These are phyloP conservation scores for Eristalis tenax DNA, from an alignment of 2,888 invertebrate genomes.

Conservation along the genomic window DNA sequence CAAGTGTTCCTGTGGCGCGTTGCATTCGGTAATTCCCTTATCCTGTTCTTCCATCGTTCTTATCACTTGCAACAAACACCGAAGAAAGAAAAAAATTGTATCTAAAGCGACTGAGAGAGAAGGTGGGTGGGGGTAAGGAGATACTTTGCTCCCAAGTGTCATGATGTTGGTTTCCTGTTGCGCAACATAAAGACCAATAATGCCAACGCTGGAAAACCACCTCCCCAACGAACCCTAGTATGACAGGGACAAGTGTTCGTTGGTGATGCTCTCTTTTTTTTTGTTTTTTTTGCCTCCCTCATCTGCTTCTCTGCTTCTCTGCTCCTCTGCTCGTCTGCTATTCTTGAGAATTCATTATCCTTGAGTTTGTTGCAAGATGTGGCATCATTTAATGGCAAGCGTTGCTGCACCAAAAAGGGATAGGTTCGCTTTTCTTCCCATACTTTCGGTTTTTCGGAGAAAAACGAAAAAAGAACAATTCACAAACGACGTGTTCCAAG, in stretches of 20 bases:
- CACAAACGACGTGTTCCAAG: constrained; percentile 46
- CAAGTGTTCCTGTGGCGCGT: constrained; percentile 46
- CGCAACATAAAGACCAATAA: constrained; percentile 61
- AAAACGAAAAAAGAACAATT: neutral
- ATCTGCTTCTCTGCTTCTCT: no score
- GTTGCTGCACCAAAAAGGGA: constrained; percentile 41
- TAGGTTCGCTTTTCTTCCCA: neutral
- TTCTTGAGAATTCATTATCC: constrained; percentile 59
- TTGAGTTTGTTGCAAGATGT: constrained; percentile 10
- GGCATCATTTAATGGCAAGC: constrained; percentile 6
- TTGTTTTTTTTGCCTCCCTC: neutral
- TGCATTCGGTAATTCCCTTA: constrained; percentile 56
- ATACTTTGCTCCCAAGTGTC: constrained; percentile 57
- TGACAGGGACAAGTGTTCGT: constrained; percentile 13
- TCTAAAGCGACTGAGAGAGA: neutral
- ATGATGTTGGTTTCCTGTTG: constrained; percentile 67
- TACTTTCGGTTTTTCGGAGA: neutral
- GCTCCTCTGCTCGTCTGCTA: no score
- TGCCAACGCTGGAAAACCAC: constrained; percentile 44
- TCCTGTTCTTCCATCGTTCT: constrained; percentile 42
- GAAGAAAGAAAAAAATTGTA: neutral
- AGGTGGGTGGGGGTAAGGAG: neutral
- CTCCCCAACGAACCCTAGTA: neutral
- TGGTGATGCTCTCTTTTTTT: neutral
- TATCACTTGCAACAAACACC: constrained; percentile 55